Evolutionary conservation across 2,888 invertebrate species (phyloP).

Genomic region (Drosophila bunnanda): DNA sequence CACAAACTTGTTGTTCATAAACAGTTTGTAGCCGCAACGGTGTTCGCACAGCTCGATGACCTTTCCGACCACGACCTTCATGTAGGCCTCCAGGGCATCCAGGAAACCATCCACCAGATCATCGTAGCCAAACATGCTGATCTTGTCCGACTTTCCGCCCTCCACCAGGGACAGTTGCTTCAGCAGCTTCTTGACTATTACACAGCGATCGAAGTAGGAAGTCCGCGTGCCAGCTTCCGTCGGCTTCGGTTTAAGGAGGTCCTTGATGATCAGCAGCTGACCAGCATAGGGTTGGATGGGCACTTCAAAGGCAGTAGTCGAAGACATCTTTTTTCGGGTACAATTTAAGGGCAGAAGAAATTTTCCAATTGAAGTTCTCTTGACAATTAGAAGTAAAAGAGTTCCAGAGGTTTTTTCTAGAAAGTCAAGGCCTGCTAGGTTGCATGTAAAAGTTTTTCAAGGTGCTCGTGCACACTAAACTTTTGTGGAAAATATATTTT

Average conservation of each 20-base stretch:
- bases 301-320: constrained; percentile 24
- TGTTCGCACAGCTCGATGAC: constrained; percentile 50
- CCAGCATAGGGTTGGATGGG: constrained; percentile 63
- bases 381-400: neutral
- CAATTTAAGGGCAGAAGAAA: neutral
- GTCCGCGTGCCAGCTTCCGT: neutral
- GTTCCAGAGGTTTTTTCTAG: neutral
- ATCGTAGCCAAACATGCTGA: constrained; percentile 1
- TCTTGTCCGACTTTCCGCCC: constrained; percentile 11
- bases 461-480: too few species aligned
- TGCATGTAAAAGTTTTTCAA: neutral
- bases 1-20: constrained; percentile 41
- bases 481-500: neutral
- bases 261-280: constrained; percentile 32
- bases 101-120: constrained; percentile 41
- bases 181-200: neutral
- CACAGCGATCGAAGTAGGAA: constrained; percentile 48
- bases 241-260: constrained; percentile 46
- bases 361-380: neutral
- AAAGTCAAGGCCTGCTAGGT: neutral
- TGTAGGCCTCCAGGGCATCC: constrained; percentile 59
- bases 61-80: constrained; percentile 30
- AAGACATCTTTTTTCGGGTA: neutral
- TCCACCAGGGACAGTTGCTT: constrained; percentile 1
- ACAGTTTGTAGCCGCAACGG: constrained; percentile 46